A percentile compares a stretch with the other conserved stretches of the same genome.
These are phyloP conservation scores for Varecia variegata DNA, from an alignment of 2,797 vertebrate genomes.

Conservation along the genomic window DNA sequence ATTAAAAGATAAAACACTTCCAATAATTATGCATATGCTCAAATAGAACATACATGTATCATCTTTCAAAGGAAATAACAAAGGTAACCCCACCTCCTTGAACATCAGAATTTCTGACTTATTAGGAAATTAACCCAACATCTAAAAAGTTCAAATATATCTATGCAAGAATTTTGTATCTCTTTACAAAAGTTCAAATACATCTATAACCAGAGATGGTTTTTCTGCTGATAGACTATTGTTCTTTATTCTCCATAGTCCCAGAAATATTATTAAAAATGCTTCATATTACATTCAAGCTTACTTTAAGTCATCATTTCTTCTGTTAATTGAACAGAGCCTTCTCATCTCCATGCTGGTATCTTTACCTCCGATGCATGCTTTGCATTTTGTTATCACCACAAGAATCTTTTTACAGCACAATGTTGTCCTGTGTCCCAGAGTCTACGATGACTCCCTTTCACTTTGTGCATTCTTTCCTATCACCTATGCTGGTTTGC, in stretches of 20 bases:
- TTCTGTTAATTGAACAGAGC: not conserved
- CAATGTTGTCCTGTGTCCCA: too few relatives aligned
- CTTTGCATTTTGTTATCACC: not conserved
- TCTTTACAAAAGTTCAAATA: not conserved
- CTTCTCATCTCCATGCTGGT: not conserved
- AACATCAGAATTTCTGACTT: slow-evolving; percentile 1
- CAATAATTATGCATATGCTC: not conserved
- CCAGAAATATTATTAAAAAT: not conserved
- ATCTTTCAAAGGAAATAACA: not conserved
- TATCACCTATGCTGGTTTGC: not conserved
- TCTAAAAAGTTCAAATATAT: not conserved
- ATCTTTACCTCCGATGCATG: not conserved
- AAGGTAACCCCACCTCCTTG: not conserved
- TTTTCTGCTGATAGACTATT: not conserved
- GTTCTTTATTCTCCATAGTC: not conserved
- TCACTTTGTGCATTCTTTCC: not conserved
- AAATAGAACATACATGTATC: not conserved
- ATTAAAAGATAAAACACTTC: slow-evolving; percentile 20
- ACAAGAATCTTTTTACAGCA: not conserved
- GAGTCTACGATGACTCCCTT: not conserved
- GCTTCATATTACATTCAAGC: not conserved
- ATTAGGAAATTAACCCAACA: not conserved
- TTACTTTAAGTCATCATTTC: not conserved
- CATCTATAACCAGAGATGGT: not conserved
- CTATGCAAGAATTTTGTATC: too few relatives aligned